A percentile compares a stretch with the other conserved stretches of the same genome.
Evolutionary conservation across 2,113 vertebrate species (phyloP).

Genomic region (Tonatia bakeri): DNA sequence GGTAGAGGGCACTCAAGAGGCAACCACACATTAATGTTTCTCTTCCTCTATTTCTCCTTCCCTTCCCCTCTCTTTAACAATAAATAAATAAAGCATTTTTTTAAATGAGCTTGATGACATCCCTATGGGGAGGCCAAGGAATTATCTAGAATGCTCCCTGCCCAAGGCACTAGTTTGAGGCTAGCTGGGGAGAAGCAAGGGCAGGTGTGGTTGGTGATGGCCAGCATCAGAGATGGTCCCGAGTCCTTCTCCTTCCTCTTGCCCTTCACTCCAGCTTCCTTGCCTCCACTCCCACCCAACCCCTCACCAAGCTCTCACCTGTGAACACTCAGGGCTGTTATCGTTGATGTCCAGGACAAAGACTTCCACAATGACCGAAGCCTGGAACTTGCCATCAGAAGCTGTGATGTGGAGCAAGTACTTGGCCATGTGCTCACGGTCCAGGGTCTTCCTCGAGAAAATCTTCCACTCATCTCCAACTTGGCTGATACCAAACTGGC

Average conservation of each 20-base stretch:
- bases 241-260: slow-evolving; percentile 17
- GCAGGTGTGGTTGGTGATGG: not conserved
- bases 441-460: slow-evolving; percentile 87
- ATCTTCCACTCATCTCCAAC: slow-evolving; percentile 89
- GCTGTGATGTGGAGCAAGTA: slow-evolving; percentile 89
- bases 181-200: not conserved
- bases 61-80: no score
- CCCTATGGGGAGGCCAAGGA: not conserved
- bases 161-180: not conserved
- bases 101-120: not conserved
- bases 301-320: slow-evolving; percentile 79
- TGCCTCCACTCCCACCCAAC: not conserved
- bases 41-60: no score
- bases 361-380: slow-evolving; percentile 86
- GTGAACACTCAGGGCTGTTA: slow-evolving; percentile 93
- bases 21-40: no score
- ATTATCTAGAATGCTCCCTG: not conserved
- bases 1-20: no score
- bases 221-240: not conserved
- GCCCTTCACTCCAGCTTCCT: not conserved
- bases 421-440: slow-evolving; percentile 89
- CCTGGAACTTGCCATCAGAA: slow-evolving; percentile 94
- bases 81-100: no score
- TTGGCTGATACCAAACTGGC: slow-evolving; percentile 89
- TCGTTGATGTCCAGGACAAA: slow-evolving; percentile 96